phyloP scores from a whole-genome alignment of 1,140 invertebrate genomes.

The Radopholus similis region DNA sequence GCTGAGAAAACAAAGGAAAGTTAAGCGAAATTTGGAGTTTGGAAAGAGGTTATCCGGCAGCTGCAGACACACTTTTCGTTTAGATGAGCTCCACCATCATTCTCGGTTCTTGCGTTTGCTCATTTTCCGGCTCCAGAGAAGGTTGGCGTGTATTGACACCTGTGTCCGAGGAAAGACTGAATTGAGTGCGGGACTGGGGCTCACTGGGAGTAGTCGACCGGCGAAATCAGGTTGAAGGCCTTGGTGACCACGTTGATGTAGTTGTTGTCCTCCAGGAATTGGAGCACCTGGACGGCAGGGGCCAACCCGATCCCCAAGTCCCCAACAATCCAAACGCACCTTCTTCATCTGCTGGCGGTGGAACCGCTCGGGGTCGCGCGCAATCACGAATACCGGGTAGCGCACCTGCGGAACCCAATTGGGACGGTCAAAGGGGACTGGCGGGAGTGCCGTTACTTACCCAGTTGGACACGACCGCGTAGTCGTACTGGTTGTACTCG shows the following conservation, averaged over 20 bases:
- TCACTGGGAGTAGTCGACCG: slow-evolving; percentile 56
- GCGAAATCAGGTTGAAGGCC: slow-evolving; percentile 60
- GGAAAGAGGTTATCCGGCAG: no score
- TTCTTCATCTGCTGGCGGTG: slow-evolving; percentile 52
- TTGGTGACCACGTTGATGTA: slow-evolving; percentile 61
- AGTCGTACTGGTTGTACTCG: slow-evolving; percentile 60
- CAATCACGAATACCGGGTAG: slow-evolving; percentile 60
- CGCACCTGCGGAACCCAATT: slow-evolving; percentile 31
- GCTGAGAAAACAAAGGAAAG: no score
- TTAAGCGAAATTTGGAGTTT: no score
- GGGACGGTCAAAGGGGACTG: neutral
- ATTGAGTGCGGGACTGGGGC: neutral
- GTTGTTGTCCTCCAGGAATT: slow-evolving; percentile 60
- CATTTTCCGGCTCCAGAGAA: slow-evolving; percentile 58
- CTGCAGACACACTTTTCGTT: no score
- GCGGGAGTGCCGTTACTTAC: neutral
- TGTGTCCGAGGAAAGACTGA: neutral
- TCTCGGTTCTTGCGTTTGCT: no score
- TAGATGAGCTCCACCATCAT: no score
- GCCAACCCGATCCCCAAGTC: neutral
- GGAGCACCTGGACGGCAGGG: slow-evolving; percentile 38
- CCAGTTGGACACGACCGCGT: slow-evolving; percentile 59
- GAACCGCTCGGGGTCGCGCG: slow-evolving; percentile 59
- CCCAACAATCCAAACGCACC: neutral
- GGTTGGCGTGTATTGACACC: slow-evolving; percentile 59